Evolutionary conservation across 2,113 vertebrate genomes (phyloP), one percentile per base, ranked within the genome.

Genomic region (Dascyllus trimaculatus): DNA sequence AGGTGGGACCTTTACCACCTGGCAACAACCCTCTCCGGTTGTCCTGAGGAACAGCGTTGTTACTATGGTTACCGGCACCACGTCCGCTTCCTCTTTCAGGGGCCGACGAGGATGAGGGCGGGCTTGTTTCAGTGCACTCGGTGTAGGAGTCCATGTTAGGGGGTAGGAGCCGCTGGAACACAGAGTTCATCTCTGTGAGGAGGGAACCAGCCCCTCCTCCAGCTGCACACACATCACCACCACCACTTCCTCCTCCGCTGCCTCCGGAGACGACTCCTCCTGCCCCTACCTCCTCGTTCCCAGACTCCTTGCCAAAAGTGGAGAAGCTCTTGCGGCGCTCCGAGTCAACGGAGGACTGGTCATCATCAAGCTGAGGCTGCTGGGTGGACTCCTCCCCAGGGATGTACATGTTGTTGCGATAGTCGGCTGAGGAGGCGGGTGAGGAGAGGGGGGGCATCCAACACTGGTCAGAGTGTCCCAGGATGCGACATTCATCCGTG

Each of bases 381-480:
- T 92, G 95, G 0, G 93, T 91, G 51, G 93, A 92, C 86, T 99
- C 98, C 79, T 99, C 98, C 2, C 97, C 97, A 0, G 98, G 98
- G 78, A 99, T 98, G 93, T 97, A 99, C 97, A 99, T 96, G 93
- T 99, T 99, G 76, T 94, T 97, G 26, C 97, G 93, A 58, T 99
- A 99, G 82, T 99, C 97, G 0, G 95, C 94, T 4, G 97, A 96
- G 70, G 91, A 95, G 4, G 96, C 83, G 4, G 92, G 95, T 0
- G 96, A 97, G 22, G 97, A 96, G 25, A 98, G 85, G 0, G 97
- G 97, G 0, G 98, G 98, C 98, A 99, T 99, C 98, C 98, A 99
- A 93, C 98, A 99, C 93, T 99, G 98, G 94, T 99, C 98, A 0
- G 98, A 99, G 91, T 99, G 98, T 22, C 98, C 98, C 81, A 99